phyloP scores from a whole-genome alignment of 2,797 vertebrate genomes.

The Neosilurus hyrtlii region DNA sequence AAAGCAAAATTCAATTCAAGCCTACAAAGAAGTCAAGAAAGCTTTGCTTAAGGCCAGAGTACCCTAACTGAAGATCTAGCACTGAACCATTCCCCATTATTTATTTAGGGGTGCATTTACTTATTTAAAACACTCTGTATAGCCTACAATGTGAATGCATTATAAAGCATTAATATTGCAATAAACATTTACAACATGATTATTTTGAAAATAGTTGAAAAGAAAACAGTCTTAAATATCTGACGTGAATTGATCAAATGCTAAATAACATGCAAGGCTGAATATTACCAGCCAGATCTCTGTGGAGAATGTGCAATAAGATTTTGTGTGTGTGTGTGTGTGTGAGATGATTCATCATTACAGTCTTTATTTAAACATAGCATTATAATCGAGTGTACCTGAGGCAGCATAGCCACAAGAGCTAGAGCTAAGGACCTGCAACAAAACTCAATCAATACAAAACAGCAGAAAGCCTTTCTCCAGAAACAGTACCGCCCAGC shows the following conservation, averaged over 20 bases:
- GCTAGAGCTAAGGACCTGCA: background rate
- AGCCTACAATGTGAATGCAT: background rate
- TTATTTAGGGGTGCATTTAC: background rate
- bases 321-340: background rate
- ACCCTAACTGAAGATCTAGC: background rate
- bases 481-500: conserved; percentile 43
- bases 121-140: background rate
- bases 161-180: background rate
- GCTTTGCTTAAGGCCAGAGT: background rate
- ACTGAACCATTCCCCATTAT: too few species aligned
- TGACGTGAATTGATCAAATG: background rate
- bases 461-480: conserved; percentile 44
- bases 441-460: conserved; percentile 47
- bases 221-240: background rate
- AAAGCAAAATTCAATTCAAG: background rate
- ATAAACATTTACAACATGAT: background rate
- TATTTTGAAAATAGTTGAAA: background rate
- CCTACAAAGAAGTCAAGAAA: background rate
- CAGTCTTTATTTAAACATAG: background rate
- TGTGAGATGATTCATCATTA: background rate
- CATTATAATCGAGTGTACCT: conserved; percentile 1
- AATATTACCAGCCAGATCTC: background rate
- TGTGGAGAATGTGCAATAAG: background rate
- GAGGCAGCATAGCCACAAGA: conserved; percentile 28
- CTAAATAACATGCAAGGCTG: background rate